Evolutionary conservation across 1,140 invertebrate genomes (phyloP), one percentile per base, ranked within the genome.

Genomic region (Tetraneura akinire): DNA sequence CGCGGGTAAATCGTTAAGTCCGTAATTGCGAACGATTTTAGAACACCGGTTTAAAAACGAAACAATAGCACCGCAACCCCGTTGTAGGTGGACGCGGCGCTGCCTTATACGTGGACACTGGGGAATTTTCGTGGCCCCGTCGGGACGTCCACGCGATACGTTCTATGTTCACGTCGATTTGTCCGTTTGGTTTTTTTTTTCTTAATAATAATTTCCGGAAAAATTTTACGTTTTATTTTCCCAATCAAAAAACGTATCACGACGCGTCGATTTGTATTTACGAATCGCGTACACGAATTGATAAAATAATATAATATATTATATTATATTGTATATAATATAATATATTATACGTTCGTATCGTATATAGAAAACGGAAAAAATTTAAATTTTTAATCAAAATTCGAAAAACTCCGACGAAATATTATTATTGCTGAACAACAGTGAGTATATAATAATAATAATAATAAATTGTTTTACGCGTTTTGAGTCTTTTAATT

Each of bases 1-100:
- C 73, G 73, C 73, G 73, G 73, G 73, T 78, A 78, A 62, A 78
- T 78, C 73, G 73, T 78, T 78, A 78, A 26, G 73, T 78, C 73
- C 73, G 73, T 78, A 78, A 78, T 78, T 78, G 73, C 73, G 73
- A 78, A 78, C 73, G 73, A 60, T 78, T 78, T 78, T 60, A 37
- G 53, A 45, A n/a, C 73, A 78, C 73, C 14, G 73, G 73, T 55
- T 10, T 74, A 55, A 23, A 13, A 1, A 47, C 16, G 26, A 70
- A 70, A 70, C 3, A 42, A 66, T 83, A 84, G 83, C 81, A 81
- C 82, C 64, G 18, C 64, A n/a, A 80, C 80, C 68, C 76, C 81
- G 64, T 81, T 83, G 49, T 29, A 49, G 42, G 23, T 14, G 3
- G 3, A 1, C 29, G 45, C 68, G 68, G 42, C 45, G 45, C 21